phyloP scores from a whole-genome alignment of 2,797 vertebrate species.

The Sebastes baramenuke region DNA sequence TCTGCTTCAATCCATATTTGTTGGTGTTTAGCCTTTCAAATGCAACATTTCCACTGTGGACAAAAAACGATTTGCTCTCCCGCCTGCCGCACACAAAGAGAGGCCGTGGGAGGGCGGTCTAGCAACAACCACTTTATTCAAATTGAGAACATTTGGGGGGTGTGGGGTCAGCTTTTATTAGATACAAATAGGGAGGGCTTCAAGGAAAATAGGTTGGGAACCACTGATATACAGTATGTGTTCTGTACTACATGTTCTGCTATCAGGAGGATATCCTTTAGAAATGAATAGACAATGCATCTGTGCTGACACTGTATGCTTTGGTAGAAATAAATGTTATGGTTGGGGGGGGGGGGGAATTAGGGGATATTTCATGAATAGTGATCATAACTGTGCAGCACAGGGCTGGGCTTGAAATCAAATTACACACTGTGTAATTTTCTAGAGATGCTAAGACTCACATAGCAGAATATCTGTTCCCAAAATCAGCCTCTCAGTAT shows the following conservation, averaged over 20 bases:
- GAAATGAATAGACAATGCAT: conserved; percentile 51
- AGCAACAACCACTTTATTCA: too few species aligned
- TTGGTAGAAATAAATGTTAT: conserved; percentile 24
- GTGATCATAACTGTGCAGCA: conserved; percentile 9
- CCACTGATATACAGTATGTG: conserved; percentile 20
- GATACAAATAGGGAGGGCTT: too few species aligned
- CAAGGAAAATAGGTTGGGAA: too few species aligned
- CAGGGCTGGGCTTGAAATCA: conserved; percentile 41
- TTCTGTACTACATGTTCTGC: conserved; percentile 36
- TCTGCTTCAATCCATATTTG: too few species aligned
- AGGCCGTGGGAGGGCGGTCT: too few species aligned
- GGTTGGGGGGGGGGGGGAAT: not conserved
- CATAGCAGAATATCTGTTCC: conserved; percentile 6
- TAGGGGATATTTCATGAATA: conserved; percentile 26
- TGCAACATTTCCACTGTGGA: too few species aligned
- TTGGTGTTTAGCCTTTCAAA: too few species aligned
- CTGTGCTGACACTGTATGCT: conserved; percentile 26
- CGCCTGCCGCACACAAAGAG: too few species aligned
- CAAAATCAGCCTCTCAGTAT: conserved; percentile 20
- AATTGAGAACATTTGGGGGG: too few species aligned
- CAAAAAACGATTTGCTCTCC: too few species aligned
- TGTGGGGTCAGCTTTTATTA: too few species aligned
- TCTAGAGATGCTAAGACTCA: conserved; percentile 13
- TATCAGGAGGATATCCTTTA: conserved; percentile 71
- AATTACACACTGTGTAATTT: conserved; percentile 40